Evolutionary conservation across 2,888 invertebrate genomes (phyloP).

Genomic region (Philonicus albiceps): DNA sequence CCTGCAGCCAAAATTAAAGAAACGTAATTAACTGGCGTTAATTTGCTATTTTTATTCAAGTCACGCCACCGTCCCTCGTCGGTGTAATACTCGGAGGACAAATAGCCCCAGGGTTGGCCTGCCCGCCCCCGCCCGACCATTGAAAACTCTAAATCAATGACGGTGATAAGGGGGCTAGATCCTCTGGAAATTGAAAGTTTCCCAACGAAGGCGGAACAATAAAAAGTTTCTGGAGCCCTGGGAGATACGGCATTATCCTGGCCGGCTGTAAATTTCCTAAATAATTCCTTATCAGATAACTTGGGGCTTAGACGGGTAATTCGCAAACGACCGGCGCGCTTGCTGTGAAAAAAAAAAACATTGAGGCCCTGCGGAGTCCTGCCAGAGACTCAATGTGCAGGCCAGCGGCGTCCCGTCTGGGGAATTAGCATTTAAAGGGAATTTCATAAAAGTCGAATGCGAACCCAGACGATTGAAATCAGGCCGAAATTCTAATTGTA

Average conservation of each 20-base stretch:
- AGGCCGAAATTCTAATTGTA: neutral
- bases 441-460: neutral
- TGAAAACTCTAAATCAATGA: slow-evolving; percentile 30
- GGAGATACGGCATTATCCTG: neutral
- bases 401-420: neutral
- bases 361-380: neutral
- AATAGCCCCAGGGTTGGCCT: neutral
- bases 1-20: slow-evolving; percentile 44
- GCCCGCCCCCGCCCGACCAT: neutral
- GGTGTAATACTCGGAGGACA: neutral
- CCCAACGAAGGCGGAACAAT: neutral
- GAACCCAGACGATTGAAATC: neutral
- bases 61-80: slow-evolving; percentile 18
- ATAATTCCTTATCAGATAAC: neutral
- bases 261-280: neutral
- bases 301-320: neutral
- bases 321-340: neutral
- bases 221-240: neutral
- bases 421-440: neutral
- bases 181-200: neutral
- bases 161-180: neutral
- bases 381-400: neutral
- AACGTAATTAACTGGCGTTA: slow-evolving; percentile 46
- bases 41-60: slow-evolving; percentile 45
- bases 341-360: neutral